Evolutionary conservation across 2,797 vertebrate species (phyloP), one percentile per base, ranked within the genome.

Genomic region (Scarus forsteni): DNA sequence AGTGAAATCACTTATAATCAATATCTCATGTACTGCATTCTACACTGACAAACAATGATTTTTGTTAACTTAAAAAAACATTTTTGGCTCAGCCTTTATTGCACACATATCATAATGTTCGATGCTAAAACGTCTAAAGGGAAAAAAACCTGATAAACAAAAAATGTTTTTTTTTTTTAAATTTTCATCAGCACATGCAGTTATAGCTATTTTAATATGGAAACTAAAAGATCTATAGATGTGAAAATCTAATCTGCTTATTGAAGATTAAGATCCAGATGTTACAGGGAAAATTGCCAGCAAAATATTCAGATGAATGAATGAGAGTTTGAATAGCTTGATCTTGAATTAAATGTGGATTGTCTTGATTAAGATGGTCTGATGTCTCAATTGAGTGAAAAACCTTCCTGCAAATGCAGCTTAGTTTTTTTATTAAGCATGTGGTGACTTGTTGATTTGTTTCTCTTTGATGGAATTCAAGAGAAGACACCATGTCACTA

Each of bases 61-160:
- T 70, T 27, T 73, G 52, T 61, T 66, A 35, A 70, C 49, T 68
- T 70, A 61, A 83, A 75, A 70, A 36, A 56, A 44, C 42, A 73
- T 54, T 87, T 89, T 93, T 93, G 92, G 93, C 92, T 93, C 89
- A 86, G 85, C 89, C 88, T 81, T 82, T 75, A 86, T 88, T 90
- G 79, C 78, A 87, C 79, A 82, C 75, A 79, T 55, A 51, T 18
- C 53, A 74, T 77, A 73, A 61, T 15, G 27, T 46, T 66, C 14
- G 52, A 73, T 27, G 18, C 19, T 62, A 58, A 61, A 73, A 59
- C 64, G 15, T 79, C 18, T 52, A 70, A 57, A 52, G 12, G 40
- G 60, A 73, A 48, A 62, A 65, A 38, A 50, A 13, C 78, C 11
- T 38, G 27, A 60, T 68, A 67, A 68, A 11, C 50, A 68, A 60